Percentiles rank a stretch among this genome's conserved stretches.
These are phyloP conservation scores for Acanthisitta chloris DNA, from an alignment of 2,113 vertebrate species.

Conservation along the genomic window DNA sequence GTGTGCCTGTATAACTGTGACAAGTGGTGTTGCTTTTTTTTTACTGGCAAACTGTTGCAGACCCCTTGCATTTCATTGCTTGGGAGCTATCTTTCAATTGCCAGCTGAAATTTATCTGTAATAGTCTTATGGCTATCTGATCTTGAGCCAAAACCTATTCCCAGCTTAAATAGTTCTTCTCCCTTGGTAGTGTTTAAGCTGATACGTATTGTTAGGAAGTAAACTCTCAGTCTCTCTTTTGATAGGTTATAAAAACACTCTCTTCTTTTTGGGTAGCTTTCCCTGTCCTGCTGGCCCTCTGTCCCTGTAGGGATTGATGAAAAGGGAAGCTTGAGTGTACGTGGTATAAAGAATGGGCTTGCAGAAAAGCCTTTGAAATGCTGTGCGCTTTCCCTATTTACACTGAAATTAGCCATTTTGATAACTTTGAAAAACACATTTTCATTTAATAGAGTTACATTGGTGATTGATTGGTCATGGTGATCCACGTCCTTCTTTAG, in stretches of 20 bases:
- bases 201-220: neutral
- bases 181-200: neutral
- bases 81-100: neutral
- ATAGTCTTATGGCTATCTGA: neutral
- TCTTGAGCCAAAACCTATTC: neutral
- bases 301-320: rapidly evolving
- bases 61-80: neutral
- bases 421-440: neutral
- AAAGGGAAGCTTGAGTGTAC: neutral
- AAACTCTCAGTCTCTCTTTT: neutral
- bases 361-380: neutral
- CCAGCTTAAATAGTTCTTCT: neutral
- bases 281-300: neutral
- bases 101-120: neutral
- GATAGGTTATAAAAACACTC: neutral
- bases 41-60: neutral
- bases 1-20: neutral
- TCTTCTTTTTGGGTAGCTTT: neutral
- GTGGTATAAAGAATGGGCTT: neutral
- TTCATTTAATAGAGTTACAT: neutral
- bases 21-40: neutral
- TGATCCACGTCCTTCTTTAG: neutral
- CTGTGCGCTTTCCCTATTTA: neutral
- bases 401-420: neutral
- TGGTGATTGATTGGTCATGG: neutral